Evolutionary conservation across 2,888 invertebrate species (phyloP), one percentile per base, ranked within the genome.

Genomic region (Nomada lathburiana): DNA sequence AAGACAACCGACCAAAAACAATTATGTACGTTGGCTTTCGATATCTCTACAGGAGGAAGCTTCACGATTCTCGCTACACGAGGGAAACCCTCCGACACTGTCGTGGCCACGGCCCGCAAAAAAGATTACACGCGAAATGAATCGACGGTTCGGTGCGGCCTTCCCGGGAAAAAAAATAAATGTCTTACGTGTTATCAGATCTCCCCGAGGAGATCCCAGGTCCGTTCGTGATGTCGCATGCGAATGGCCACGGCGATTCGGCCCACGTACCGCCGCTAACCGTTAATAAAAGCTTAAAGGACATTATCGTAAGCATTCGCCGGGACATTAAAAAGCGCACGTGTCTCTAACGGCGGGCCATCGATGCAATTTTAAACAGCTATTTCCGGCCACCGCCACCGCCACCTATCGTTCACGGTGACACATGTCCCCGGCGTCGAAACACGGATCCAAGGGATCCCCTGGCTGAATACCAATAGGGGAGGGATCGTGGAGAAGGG

Each of bases 301-400:
- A 89, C 92, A 92, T 94, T 94, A 94, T 93, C 93, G 93, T 91
- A 84, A 91, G 90, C 88, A 91, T 93, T 91, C 91, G 89, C 81
- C 76, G 90, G 88, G 86, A 93, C 93, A 93, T 93, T 93, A 93
- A 93, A 93, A 92, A 93, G 90, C 93, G 86, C 93, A 94, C 93
- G 93, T 93, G 93, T 89, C 92, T 84, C 88, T 92, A 93, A 93
- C 92, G 92, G 90, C 88, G 83, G 87, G 77, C 84, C 88, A 82
- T 84, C 90, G 89, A 94, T 94, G 93, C 92, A 94, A 93, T 92
- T 93, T 94, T 94, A 94, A 94, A 93, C 88, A 92, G 93, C 92
- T 91, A 92, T 92, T 91, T 89, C 89, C 86, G 89, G 89, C 88
- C 88, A 5, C 88, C 85, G 89, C 88, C 88, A 5, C 88, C 85